A percentile compares a stretch with the other conserved stretches of the same genome.
These are phyloP conservation scores for Oxygymnocypris stewartii DNA, from an alignment of 2,113 vertebrate species.

Conservation along the genomic window DNA sequence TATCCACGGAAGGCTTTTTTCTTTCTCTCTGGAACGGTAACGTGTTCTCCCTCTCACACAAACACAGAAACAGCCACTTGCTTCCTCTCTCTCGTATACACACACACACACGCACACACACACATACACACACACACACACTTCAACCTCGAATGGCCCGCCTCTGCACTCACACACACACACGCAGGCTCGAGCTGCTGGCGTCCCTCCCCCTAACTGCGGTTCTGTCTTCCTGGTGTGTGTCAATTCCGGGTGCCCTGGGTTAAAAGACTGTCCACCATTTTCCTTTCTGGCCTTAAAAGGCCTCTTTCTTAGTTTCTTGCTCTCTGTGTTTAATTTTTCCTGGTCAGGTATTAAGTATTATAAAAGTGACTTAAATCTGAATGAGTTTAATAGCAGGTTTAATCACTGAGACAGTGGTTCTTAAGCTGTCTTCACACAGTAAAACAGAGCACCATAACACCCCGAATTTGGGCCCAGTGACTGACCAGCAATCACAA, in stretches of 20 bases:
- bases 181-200: neutral
- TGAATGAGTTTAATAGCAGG: neutral
- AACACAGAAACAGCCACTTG: slow-evolving; percentile 48
- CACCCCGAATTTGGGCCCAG: neutral
- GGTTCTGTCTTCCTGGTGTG: slow-evolving; percentile 46
- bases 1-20: neutral
- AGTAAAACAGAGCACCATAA: neutral
- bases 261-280: slow-evolving; percentile 3
- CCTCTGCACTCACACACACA: neutral
- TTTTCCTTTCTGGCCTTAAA: slow-evolving; percentile 14
- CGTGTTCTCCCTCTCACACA: slow-evolving; percentile 56
- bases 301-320: neutral
- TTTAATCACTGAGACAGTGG: neutral
- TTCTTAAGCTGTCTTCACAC: neutral
- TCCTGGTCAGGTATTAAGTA: neutral
- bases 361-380: neutral
- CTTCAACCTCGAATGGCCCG: slow-evolving; percentile 22
- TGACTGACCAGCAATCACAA: neutral
- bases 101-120: slow-evolving; percentile 2
- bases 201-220: slow-evolving; percentile 23
- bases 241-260: slow-evolving; percentile 34
- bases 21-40: slow-evolving; percentile 25
- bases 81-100: slow-evolving; percentile 52
- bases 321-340: neutral
- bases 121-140: slow-evolving; percentile 4